These are phyloP conservation scores for Prionailurus bengalensis DNA, from an alignment of 2,113 vertebrate species.

Conservation along the genomic window DNA sequence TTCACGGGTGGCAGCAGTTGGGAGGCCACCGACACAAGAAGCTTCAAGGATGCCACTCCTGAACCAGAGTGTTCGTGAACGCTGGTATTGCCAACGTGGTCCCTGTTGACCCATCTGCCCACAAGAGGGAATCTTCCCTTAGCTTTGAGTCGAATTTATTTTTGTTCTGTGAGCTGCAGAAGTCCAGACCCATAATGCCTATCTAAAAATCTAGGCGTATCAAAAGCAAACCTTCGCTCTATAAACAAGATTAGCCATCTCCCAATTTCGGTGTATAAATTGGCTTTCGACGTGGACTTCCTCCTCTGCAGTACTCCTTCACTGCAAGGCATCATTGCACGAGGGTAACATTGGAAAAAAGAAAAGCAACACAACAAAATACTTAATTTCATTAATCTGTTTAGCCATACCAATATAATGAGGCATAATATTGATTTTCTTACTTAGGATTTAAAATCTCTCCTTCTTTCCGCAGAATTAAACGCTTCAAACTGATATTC, in stretches of 20 bases:
- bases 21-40: not conserved
- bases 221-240: slow-evolving; percentile 75
- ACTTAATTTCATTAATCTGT: slow-evolving; percentile 92
- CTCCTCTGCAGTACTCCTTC: slow-evolving; percentile 78
- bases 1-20: accelerated
- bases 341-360: slow-evolving; percentile 83
- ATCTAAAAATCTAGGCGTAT: slow-evolving; percentile 70
- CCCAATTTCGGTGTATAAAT: slow-evolving; percentile 81
- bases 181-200: slow-evolving; percentile 52
- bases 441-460: slow-evolving; percentile 93
- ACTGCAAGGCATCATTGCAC: slow-evolving; percentile 84
- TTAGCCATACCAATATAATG: slow-evolving; percentile 92
- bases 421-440: slow-evolving; percentile 91
- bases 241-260: slow-evolving; percentile 80
- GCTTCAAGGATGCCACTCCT: not conserved
- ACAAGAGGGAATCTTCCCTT: not conserved
- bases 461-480: slow-evolving; percentile 96
- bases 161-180: slow-evolving; percentile 45
- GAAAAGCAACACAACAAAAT: slow-evolving; percentile 82
- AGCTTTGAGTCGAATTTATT: not conserved
- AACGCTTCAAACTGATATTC: slow-evolving; percentile 94
- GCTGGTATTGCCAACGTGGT: not conserved
- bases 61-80: not conserved
- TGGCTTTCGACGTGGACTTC: slow-evolving; percentile 83
- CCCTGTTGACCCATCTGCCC: not conserved